Conservation (phyloP, 2,113 vertebrate species). For the Actenoides hombroni region DNA sequence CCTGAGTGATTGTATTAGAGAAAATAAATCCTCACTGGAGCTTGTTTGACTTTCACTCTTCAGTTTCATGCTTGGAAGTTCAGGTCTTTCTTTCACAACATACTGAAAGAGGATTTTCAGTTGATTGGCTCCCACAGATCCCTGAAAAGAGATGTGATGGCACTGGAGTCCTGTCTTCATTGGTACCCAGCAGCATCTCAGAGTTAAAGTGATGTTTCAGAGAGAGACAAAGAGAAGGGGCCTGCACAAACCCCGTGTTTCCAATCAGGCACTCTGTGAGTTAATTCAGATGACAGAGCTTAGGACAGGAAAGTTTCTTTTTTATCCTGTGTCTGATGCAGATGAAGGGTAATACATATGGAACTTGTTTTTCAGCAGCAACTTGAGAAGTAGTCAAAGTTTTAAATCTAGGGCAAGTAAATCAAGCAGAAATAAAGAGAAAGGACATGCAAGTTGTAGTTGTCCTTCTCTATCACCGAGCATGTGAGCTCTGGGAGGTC, state of each 20-base stretch:
- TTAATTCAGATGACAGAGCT: constrained; percentile 8
- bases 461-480: constrained; percentile 2
- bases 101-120: background rate
- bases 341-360: constrained; percentile 45
- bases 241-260: background rate
- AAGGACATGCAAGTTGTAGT: constrained; percentile 30
- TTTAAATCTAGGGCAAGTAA: constrained; percentile 58
- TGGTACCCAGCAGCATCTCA: background rate
- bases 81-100: background rate
- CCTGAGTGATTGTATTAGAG: background rate
- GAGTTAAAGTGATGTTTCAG: background rate
- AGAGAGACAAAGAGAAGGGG: background rate
- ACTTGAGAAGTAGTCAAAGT: constrained; percentile 30
- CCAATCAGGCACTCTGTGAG: background rate
- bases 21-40: constrained; percentile 4
- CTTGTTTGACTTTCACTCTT: background rate
- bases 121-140: background rate
- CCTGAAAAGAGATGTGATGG: background rate
- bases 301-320: background rate
- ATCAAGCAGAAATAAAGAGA: constrained; percentile 48
- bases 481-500: background rate
- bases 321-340: background rate
- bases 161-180: background rate
- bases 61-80: background rate
- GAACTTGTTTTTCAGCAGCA: constrained; percentile 36